phyloP scores from a whole-genome alignment of 1,140 invertebrate genomes.

The Eueides isabella region DNA sequence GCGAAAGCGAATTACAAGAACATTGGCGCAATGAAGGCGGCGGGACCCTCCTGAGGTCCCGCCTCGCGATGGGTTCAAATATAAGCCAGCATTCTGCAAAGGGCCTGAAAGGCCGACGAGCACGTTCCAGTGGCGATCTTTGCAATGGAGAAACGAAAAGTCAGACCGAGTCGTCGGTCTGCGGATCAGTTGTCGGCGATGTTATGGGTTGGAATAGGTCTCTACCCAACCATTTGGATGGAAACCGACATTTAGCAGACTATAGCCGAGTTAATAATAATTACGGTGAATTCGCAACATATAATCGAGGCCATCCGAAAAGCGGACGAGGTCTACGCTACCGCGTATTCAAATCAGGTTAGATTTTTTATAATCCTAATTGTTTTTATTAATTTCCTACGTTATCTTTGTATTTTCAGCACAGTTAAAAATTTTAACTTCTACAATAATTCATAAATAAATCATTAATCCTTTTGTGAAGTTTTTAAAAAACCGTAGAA shows the following conservation, averaged over 20 bases:
- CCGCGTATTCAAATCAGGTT: slow-evolving; percentile 54
- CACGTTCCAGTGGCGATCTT: slow-evolving; percentile 87
- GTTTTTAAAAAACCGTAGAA: too few species aligned
- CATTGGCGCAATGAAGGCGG: slow-evolving; percentile 65
- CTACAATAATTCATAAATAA: too few species aligned
- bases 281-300: slow-evolving; percentile 82
- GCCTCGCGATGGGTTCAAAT: slow-evolving; percentile 87
- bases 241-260: slow-evolving; percentile 82
- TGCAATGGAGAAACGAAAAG: slow-evolving; percentile 88
- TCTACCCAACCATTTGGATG: slow-evolving; percentile 88
- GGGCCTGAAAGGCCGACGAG: slow-evolving; percentile 85
- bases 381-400: background rate
- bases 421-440: too few species aligned
- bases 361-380: background rate
- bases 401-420: background rate
- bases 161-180: slow-evolving; percentile 85
- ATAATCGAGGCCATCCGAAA: slow-evolving; percentile 84
- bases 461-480: too few species aligned
- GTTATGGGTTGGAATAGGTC: slow-evolving; percentile 82
- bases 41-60: slow-evolving; percentile 74
- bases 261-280: slow-evolving; percentile 85
- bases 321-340: slow-evolving; percentile 78
- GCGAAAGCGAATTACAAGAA: slow-evolving; percentile 48
- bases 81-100: slow-evolving; percentile 88
- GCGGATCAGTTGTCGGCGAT: slow-evolving; percentile 76